A percentile compares a stretch with the other conserved stretches of the same genome.
Conservation (phyloP, 2,888 invertebrate genomes). For the Brassicogethes aeneus region DNA sequence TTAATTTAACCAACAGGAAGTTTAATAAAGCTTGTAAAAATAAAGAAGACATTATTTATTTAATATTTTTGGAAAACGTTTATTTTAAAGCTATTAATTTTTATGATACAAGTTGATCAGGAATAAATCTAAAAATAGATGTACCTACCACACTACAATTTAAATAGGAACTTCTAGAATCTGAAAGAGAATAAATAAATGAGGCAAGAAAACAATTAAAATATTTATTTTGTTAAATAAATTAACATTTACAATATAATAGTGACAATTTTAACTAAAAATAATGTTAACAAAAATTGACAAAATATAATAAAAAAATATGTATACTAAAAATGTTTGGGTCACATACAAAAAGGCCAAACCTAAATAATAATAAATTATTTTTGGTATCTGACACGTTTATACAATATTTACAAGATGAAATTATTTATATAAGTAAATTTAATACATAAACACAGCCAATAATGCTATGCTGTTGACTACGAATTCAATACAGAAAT, state of each 20-base stretch:
- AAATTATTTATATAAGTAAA: constrained; percentile 20
- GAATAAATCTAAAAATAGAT: too few relatives aligned
- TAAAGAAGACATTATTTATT: too few relatives aligned
- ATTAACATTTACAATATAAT: constrained; percentile 11
- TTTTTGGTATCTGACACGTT: constrained; percentile 28
- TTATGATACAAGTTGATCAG: too few relatives aligned
- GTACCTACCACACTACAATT: too few relatives aligned
- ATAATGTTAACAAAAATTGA: constrained; percentile 15
- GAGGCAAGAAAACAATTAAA: constrained; percentile 18
- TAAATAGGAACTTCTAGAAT: too few relatives aligned
- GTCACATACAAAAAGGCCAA: constrained; percentile 22
- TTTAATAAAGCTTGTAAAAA: too few relatives aligned
- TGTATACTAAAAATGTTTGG: constrained; percentile 6
- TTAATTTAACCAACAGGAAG: too few relatives aligned
- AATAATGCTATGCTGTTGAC: constrained; percentile 37
- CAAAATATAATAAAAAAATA: constrained; percentile 9
- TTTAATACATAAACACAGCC: constrained; percentile 30
- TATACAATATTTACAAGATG: constrained; percentile 29
- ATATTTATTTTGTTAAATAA: constrained; percentile 19
- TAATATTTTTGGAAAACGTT: too few relatives aligned
- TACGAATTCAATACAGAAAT: constrained; percentile 30
- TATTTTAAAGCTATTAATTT: too few relatives aligned
- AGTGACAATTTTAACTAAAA: constrained; percentile 12
- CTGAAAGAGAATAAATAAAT: too few relatives aligned
- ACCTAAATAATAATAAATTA: constrained; percentile 24